Conservation (phyloP, 2,113 vertebrate species). For the Strix aluco region DNA sequence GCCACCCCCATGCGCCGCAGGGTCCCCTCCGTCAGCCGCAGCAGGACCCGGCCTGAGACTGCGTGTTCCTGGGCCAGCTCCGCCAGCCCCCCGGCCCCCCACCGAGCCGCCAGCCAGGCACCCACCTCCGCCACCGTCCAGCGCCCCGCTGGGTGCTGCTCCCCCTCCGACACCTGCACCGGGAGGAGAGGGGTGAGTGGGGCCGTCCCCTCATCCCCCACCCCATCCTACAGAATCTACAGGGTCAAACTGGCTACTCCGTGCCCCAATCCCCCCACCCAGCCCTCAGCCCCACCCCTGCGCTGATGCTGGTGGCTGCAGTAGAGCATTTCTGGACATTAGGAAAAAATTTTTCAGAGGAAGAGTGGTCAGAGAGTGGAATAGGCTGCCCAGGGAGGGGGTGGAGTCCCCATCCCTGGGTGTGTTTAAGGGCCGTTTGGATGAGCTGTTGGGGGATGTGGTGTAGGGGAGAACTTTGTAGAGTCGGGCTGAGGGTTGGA, state of each 20-base stretch:
- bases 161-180: not conserved
- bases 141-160: not conserved
- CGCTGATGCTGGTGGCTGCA: accelerated
- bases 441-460: too few species aligned
- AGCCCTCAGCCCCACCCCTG: accelerated
- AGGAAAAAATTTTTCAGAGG: too few species aligned
- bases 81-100: not conserved
- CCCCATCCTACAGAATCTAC: accelerated
- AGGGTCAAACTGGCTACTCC: too few species aligned
- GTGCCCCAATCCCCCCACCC: accelerated
- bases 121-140: not conserved
- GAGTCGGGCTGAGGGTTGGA: too few species aligned
- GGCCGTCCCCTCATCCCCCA: not conserved
- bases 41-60: not conserved
- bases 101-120: not conserved
- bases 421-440: too few species aligned
- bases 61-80: not conserved
- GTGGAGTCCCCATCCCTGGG: too few species aligned
- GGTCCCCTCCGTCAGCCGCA: not conserved
- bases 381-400: too few species aligned
- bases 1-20: constrained; percentile 4
- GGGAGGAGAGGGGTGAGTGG: not conserved
- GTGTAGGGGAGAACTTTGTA: too few species aligned
- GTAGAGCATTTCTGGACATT: too few species aligned
- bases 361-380: too few species aligned